phyloP scores from a whole-genome alignment of 2,888 invertebrate species.

The Epistrophe eligans region DNA sequence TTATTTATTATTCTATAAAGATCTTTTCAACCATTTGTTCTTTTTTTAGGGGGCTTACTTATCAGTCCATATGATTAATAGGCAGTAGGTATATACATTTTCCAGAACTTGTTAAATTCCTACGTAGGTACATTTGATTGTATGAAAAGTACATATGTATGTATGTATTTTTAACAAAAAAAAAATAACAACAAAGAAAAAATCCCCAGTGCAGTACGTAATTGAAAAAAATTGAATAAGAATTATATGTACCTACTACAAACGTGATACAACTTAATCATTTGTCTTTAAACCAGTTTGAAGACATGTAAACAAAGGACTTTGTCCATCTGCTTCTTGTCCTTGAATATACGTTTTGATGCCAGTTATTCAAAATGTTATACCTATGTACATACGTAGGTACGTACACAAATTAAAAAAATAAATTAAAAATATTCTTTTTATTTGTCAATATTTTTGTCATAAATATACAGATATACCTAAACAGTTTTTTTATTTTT shows the following conservation, averaged over 20 bases:
- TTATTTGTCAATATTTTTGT: no score
- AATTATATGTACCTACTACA: background rate
- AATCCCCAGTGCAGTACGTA: background rate
- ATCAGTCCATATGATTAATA: background rate
- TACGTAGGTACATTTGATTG: background rate
- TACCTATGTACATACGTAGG: no score
- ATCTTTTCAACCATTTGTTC: background rate
- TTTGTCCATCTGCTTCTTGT: conserved; percentile 15
- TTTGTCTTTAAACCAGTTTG: conserved; percentile 3
- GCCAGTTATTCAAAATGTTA: background rate
- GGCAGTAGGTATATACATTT: background rate
- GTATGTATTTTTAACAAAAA: background rate
- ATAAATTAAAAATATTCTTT: no score
- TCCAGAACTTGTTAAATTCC: background rate
- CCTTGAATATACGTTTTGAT: background rate
- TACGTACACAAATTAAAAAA: background rate
- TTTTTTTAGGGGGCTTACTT: background rate
- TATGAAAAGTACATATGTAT: background rate
- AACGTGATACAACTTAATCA: background rate
- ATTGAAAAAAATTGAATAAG: background rate
- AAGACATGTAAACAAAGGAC: background rate
- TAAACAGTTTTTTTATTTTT: no score
- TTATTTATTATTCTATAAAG: no score
- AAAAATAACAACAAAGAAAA: background rate
- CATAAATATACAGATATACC: no score